These are phyloP conservation scores for Lypha dubia DNA, from an alignment of 2,888 invertebrate species.

Conservation along the genomic window DNA sequence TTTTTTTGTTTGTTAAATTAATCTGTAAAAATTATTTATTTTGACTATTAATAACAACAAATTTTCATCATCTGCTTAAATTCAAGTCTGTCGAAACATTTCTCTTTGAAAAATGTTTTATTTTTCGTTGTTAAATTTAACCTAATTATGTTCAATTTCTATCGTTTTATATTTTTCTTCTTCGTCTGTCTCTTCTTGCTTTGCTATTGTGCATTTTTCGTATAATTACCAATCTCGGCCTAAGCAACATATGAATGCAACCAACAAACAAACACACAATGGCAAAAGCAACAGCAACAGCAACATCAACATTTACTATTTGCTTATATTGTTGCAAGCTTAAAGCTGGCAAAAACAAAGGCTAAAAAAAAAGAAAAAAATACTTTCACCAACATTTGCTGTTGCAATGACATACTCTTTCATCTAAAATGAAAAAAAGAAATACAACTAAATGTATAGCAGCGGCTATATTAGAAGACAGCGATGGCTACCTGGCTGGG, in stretches of 20 bases:
- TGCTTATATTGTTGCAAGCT: slow-evolving; percentile 48
- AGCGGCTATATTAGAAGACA: slow-evolving; percentile 20
- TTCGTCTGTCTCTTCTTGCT: background rate
- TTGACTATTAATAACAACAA: slow-evolving; percentile 10
- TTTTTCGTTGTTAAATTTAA: slow-evolving; percentile 63
- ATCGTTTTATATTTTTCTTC: slow-evolving; percentile 15
- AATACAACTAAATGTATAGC: slow-evolving; percentile 48
- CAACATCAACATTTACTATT: slow-evolving; percentile 21
- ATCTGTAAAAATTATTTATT: slow-evolving; percentile 26
- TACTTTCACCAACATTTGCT: slow-evolving; percentile 66
- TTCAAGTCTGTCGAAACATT: slow-evolving; percentile 19
- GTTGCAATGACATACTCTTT: slow-evolving; percentile 66
- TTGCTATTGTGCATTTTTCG: slow-evolving; percentile 44
- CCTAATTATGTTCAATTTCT: slow-evolving; percentile 64
- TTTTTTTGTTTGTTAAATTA: background rate
- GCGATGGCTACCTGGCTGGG: background rate
- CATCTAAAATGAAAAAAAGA: slow-evolving; percentile 42
- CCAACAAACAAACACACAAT: background rate
- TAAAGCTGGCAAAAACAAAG: slow-evolving; percentile 13
- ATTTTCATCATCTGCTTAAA: slow-evolving; percentile 11
- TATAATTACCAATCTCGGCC: slow-evolving; percentile 59
- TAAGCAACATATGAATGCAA: slow-evolving; percentile 37
- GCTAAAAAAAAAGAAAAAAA: slow-evolving; percentile 32
- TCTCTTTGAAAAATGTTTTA: slow-evolving; percentile 50
- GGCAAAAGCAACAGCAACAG: too few species aligned